Evolutionary conservation across 2,113 vertebrate genomes (phyloP), one percentile per base, ranked within the genome.

Genomic region (Sphyrna mokarran): DNA sequence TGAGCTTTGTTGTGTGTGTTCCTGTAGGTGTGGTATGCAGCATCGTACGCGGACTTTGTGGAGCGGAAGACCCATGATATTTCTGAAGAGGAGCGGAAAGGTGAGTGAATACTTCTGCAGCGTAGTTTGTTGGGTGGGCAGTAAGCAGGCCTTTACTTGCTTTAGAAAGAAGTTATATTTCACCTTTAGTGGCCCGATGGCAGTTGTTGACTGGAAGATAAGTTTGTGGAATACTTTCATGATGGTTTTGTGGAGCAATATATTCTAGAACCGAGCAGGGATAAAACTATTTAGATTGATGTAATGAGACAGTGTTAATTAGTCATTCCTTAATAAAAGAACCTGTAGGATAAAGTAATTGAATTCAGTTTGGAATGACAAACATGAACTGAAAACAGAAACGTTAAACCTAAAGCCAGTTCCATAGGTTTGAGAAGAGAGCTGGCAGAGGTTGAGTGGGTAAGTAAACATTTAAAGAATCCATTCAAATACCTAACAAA

Each of bases 61-160:
- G 99, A 98, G 97, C 98, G 98, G 96, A 99, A 99, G 97, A 98
- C 99, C 96, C 98, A 99, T 40, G 97, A 99, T 96, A 98, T 99
- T 96, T 99, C 99, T 23, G 99, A 99, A 96, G 99, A 99, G 96
- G 99, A 99, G 97, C 98, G 98, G 96, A 99, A 99, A 97, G 99
- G 99, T 99, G 97, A 96, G 68, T 86, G 33, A 96, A 40, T 48
- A 16, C 33, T 3, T 14, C 89, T 69, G 54, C 95, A 37, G 22
- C 7, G 0, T 43, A 87, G 18, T 16, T 6, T 90, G 87, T 33
- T 14, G 87, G 48, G 10, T n/a, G 54, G n/a, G 29, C 11, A 90
- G 13, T 10, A 26, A 6, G 26, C 61, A 7, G 1, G 16, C 40
- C 16, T 58, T 58, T 26, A 90, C 13, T 23, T 61, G 54, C 87